These are phyloP conservation scores for Phalacrocorax pelagicus DNA, from an alignment of 2,113 vertebrate species.

Conservation along the genomic window DNA sequence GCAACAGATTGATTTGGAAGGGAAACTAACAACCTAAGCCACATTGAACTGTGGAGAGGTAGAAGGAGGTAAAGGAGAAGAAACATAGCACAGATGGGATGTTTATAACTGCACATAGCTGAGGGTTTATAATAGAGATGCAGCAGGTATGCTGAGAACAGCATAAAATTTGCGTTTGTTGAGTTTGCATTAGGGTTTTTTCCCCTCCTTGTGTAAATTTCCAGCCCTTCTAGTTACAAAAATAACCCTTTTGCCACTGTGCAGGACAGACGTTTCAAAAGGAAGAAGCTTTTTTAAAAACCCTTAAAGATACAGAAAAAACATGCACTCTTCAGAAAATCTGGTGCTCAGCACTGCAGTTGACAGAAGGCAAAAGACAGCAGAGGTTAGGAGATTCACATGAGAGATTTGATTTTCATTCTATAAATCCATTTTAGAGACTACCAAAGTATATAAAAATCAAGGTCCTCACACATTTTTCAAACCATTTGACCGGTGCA, in stretches of 20 bases:
- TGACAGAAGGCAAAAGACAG: not conserved
- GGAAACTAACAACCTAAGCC: not conserved
- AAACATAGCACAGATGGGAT: not conserved
- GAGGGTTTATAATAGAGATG: not conserved
- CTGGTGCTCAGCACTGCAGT: not conserved
- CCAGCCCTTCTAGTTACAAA: not conserved
- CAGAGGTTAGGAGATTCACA: not conserved
- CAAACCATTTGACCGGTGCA: not conserved
- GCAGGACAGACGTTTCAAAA: not conserved
- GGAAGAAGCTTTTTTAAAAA: not conserved
- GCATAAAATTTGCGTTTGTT: not conserved
- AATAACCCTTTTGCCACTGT: not conserved
- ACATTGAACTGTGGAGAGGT: not conserved
- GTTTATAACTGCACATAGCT: not conserved
- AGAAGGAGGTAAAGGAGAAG: not conserved
- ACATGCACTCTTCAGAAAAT: not conserved
- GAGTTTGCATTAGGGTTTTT: not conserved
- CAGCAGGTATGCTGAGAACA: not conserved
- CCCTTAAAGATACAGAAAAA: not conserved
- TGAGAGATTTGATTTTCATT: not conserved
- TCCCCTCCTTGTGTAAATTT: not conserved
- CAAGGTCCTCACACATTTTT: not conserved
- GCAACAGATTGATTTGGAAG: not conserved
- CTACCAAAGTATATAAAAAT: not conserved
- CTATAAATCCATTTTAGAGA: not conserved